phyloP scores from a whole-genome alignment of 1,140 invertebrate genomes.

The Pseudachorutes palmiensis region DNA sequence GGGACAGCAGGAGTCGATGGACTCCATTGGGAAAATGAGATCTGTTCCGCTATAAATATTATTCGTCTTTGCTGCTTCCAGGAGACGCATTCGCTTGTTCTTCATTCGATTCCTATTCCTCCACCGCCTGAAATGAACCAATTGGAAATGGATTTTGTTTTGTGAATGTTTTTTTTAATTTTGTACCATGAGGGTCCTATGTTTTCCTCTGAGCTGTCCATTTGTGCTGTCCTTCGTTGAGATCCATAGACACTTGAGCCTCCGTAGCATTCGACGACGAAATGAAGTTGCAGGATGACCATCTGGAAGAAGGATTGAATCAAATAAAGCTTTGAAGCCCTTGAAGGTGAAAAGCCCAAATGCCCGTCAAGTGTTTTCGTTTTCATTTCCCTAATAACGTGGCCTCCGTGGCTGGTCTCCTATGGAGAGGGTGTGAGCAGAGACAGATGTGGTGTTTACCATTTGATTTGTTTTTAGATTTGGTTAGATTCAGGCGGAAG shows the following conservation, averaged over 20 bases:
- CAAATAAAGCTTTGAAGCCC: neutral
- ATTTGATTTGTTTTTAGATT: no score
- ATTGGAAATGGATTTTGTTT: neutral
- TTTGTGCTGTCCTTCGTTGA: neutral
- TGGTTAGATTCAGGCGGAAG: no score
- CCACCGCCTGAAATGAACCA: neutral
- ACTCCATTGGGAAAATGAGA: neutral
- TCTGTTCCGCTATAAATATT: neutral
- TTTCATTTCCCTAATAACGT: no score
- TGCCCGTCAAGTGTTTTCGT: conserved; percentile 10
- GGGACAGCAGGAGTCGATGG: conserved; percentile 57
- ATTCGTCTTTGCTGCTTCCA: neutral
- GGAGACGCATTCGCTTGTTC: neutral
- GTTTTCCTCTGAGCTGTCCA: neutral
- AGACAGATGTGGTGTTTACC: no score
- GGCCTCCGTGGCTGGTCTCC: no score
- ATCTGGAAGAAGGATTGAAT: neutral
- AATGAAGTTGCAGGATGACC: conserved; percentile 2
- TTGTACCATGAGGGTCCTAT: neutral
- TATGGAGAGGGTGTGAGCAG: no score
- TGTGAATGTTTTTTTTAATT: neutral
- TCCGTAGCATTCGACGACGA: neutral
- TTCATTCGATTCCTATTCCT: conserved; percentile 6
- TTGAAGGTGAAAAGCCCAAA: no score
- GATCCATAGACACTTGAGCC: conserved; percentile 8